A percentile compares a stretch with the other conserved stretches of the same genome.
Evolutionary conservation across 1,140 invertebrate genomes (phyloP).

Genomic region (Orius laevigatus): DNA sequence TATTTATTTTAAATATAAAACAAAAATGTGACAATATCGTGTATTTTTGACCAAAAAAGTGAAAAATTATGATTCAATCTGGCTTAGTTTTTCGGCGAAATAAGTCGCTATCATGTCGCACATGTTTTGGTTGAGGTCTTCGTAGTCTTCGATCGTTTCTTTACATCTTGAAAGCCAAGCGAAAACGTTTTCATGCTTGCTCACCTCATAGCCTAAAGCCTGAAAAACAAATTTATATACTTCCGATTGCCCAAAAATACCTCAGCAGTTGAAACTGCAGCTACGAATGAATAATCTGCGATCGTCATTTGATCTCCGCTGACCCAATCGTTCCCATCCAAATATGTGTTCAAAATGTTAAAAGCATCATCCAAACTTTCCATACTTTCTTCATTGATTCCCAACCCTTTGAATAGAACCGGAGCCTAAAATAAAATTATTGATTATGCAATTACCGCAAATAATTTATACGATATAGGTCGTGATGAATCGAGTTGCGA

Average conservation of each 20-base stretch:
- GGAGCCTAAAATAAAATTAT: slow-evolving; percentile 5
- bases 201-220: slow-evolving; percentile 24
- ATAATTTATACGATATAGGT: slow-evolving; percentile 28
- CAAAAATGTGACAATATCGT: no score
- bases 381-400: slow-evolving; percentile 6
- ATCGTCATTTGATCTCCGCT: slow-evolving; percentile 52
- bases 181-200: slow-evolving; percentile 25
- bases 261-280: slow-evolving; percentile 46
- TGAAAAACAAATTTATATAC: slow-evolving; percentile 16
- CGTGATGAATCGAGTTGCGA: slow-evolving; percentile 46
- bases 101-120: neutral
- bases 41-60: no score
- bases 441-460: neutral
- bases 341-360: slow-evolving; percentile 45
- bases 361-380: slow-evolving; percentile 44
- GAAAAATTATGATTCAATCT: neutral
- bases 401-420: neutral
- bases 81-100: slow-evolving; percentile 1
- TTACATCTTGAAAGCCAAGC: slow-evolving; percentile 26
- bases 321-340: slow-evolving; percentile 43
- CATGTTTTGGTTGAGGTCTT: slow-evolving; percentile 3
- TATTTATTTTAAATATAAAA: no score
- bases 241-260: slow-evolving; percentile 22
- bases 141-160: slow-evolving; percentile 5
- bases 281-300: slow-evolving; percentile 46